Evolutionary conservation across 2,888 invertebrate species (phyloP).

Genomic region (Leptopilina syphax): DNA sequence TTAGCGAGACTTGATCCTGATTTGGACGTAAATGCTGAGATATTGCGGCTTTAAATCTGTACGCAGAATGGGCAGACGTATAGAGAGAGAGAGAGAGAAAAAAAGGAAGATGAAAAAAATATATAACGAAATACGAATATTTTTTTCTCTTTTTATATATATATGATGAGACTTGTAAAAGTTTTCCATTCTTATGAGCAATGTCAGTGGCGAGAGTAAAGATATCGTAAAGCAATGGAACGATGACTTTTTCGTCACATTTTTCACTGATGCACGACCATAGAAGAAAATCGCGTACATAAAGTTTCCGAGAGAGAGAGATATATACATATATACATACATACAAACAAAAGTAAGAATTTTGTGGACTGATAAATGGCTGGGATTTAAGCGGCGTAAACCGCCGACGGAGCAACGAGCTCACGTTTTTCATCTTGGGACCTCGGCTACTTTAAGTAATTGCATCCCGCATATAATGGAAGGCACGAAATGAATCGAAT

Average conservation of each 20-base stretch:
- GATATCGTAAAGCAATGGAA: conserved; percentile 18
- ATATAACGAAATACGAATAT: conserved; percentile 8
- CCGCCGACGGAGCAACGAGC: conserved; percentile 56
- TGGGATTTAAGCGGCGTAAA: conserved; percentile 65
- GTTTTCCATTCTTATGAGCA: not conserved
- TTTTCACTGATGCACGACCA: conserved; percentile 24
- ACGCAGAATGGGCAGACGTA: not conserved
- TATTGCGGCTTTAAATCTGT: conserved; percentile 28
- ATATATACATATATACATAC: not conserved
- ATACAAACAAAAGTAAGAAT: conserved; percentile 2
- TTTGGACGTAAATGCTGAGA: conserved; percentile 29
- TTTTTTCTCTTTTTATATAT: conserved; percentile 9
- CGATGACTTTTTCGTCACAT: conserved; percentile 23
- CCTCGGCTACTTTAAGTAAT: conserved; percentile 65
- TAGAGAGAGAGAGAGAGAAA: not conserved
- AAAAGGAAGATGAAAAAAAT: not conserved
- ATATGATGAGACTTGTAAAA: conserved; percentile 12
- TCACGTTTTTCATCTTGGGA: conserved; percentile 67
- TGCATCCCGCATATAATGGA: conserved; percentile 57
- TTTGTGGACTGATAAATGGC: conserved; percentile 61
- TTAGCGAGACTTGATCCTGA: conserved; percentile 1
- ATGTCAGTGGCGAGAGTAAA: conserved; percentile 18
- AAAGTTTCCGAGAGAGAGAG: not conserved
- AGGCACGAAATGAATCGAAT: conserved; percentile 44
- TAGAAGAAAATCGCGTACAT: conserved; percentile 9